A percentile compares a stretch with the other conserved stretches of the same genome.
These are phyloP conservation scores for Drosophila kikkawai DNA, from an alignment of 1,140 invertebrate species.

Conservation along the genomic window DNA sequence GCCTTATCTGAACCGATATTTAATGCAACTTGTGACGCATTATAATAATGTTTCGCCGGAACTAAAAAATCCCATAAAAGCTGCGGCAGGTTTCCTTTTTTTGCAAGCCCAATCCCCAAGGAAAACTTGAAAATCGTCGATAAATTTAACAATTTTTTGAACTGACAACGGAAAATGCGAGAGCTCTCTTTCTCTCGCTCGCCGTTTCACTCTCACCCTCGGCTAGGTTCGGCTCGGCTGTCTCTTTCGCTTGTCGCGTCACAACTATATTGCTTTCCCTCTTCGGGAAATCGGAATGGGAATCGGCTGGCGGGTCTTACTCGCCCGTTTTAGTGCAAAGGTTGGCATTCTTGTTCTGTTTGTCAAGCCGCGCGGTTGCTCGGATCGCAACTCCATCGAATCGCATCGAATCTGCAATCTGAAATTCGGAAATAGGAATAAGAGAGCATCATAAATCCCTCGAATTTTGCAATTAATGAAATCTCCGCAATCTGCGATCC, in stretches of 20 bases:
- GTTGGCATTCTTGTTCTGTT: slow-evolving; percentile 84
- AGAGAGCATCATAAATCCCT: slow-evolving; percentile 13
- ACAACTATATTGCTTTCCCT: slow-evolving; percentile 7
- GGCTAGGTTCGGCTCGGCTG: slow-evolving; percentile 1
- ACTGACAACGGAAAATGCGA: slow-evolving; percentile 24
- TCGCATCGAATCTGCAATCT: neutral
- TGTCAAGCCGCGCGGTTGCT: slow-evolving; percentile 79
- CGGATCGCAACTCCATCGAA: slow-evolving; percentile 51
- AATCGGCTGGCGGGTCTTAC: slow-evolving; percentile 62
- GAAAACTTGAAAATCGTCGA: slow-evolving; percentile 4
- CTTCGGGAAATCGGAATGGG: slow-evolving; percentile 30
- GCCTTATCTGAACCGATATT: neutral
- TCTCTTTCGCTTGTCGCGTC: slow-evolving; percentile 12
- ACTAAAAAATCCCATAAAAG: slow-evolving; percentile 13
- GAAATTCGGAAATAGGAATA: slow-evolving; percentile 15
- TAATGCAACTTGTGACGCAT: slow-evolving; percentile 23
- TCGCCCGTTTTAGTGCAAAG: slow-evolving; percentile 69
- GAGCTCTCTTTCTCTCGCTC: slow-evolving; percentile 20
- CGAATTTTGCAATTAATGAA: slow-evolving; percentile 20
- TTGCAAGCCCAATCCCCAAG: neutral
- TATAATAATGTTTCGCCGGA: slow-evolving; percentile 19
- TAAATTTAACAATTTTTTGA: neutral
- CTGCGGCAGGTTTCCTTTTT: slow-evolving; percentile 55
- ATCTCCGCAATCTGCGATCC: slow-evolving; percentile 19
- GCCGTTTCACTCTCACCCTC: slow-evolving; percentile 18